phyloP scores from a whole-genome alignment of 2,113 vertebrate genomes.

The Picathartes gymnocephalus region DNA sequence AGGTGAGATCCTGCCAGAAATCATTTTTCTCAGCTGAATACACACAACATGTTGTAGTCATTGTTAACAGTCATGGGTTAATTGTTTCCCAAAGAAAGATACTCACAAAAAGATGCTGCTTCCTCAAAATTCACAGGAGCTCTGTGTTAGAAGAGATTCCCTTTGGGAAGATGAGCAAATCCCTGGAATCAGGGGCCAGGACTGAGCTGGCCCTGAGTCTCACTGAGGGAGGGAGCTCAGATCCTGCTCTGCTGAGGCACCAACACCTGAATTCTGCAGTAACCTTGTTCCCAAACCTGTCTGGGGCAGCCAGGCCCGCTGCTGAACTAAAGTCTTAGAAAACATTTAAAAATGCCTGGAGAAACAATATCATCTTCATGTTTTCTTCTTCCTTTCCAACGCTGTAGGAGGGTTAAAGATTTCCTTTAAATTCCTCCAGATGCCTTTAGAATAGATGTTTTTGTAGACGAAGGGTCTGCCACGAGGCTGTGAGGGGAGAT shows the following conservation, averaged over 20 bases:
- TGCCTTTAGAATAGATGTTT: slow-evolving; percentile 80
- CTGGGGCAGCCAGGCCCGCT: neutral
- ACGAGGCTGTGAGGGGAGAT: neutral
- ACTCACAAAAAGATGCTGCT: neutral
- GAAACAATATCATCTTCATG: neutral
- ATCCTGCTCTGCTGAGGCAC: neutral
- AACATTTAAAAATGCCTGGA: neutral
- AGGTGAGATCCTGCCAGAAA: neutral
- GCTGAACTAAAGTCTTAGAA: neutral
- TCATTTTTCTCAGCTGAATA: neutral
- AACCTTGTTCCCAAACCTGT: neutral
- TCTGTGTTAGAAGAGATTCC: neutral
- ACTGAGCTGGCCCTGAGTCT: neutral
- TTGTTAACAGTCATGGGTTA: neutral
- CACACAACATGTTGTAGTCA: neutral
- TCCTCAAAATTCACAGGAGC: neutral
- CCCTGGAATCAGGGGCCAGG: neutral
- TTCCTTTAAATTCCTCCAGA: slow-evolving; percentile 82
- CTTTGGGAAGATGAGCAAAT: neutral
- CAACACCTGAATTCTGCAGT: accelerated
- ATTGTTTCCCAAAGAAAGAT: neutral
- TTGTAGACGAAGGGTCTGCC: neutral
- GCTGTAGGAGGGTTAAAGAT: slow-evolving; percentile 73
- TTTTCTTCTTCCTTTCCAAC: slow-evolving; percentile 61
- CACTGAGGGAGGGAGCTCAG: neutral